phyloP scores from a whole-genome alignment of 2,797 vertebrate genomes.

The Kryptopterus vitreolus region DNA sequence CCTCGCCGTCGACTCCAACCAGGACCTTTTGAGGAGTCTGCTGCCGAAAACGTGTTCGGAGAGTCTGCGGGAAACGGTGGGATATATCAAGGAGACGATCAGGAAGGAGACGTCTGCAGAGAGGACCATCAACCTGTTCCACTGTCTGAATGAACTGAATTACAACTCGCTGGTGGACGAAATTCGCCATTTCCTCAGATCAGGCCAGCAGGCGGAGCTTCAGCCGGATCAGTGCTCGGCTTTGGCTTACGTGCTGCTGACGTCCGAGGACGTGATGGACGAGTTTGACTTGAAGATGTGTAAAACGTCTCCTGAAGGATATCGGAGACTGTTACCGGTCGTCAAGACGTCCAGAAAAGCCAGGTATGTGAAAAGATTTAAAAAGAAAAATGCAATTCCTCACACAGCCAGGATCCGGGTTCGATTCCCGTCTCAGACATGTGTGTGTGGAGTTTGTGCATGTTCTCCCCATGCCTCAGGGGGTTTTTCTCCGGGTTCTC shows the following conservation, averaged over 20 bases:
- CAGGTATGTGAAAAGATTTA: conserved; percentile 5
- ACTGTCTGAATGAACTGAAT: conserved; percentile 48
- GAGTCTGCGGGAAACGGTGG: conserved; percentile 29
- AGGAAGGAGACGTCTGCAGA: conserved; percentile 35
- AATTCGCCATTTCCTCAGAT: conserved; percentile 37
- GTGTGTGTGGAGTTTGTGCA: no score
- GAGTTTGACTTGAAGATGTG: conserved; percentile 45
- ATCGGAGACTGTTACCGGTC: conserved; percentile 31
- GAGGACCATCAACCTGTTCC: conserved; percentile 44
- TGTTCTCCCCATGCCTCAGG: no score
- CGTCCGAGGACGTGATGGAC: conserved; percentile 35
- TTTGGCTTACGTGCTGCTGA: conserved; percentile 43
- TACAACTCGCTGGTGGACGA: conserved; percentile 45
- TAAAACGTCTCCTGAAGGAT: conserved; percentile 38
- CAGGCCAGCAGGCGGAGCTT: conserved; percentile 18
- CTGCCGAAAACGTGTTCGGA: not conserved
- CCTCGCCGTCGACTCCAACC: conserved; percentile 32
- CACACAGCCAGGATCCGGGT: no score
- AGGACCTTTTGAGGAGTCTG: conserved; percentile 20
- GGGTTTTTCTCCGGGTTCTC: no score
- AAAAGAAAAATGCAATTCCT: no score
- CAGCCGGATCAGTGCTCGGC: conserved; percentile 44
- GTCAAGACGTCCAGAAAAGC: conserved; percentile 32
- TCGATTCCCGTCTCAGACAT: no score
- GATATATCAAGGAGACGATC: conserved; percentile 45